These are phyloP conservation scores for Metaphire vulgaris DNA, from an alignment of 1,140 invertebrate genomes.

Conservation along the genomic window DNA sequence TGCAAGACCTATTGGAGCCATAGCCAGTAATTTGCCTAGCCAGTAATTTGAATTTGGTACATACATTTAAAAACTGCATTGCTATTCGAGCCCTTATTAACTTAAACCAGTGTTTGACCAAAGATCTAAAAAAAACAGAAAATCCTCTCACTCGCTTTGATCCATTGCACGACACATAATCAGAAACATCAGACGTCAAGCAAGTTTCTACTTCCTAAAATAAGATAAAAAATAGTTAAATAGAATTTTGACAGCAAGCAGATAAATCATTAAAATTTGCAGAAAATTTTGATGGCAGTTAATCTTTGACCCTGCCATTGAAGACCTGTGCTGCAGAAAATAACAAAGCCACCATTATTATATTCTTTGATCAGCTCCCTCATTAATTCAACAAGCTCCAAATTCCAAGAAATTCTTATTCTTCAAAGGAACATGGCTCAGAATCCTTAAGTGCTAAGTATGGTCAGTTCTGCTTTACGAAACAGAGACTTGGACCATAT, in stretches of 20 bases:
- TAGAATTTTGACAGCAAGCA: not conserved
- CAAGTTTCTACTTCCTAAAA: not conserved
- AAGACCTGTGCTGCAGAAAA: no score
- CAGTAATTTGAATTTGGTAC: not conserved
- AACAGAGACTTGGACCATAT: no score
- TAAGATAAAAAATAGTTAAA: not conserved
- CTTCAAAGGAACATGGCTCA: no score
- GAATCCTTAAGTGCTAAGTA: no score
- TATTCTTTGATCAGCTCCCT: no score
- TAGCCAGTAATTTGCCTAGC: no score
- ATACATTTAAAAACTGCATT: not conserved
- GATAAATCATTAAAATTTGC: not conserved
- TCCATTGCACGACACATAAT: not conserved
- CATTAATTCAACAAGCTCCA: no score
- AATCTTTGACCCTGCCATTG: not conserved
- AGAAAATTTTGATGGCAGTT: not conserved
- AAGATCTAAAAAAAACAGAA: not conserved
- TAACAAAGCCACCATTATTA: no score
- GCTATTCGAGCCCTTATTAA: not conserved
- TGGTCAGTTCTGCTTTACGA: no score
- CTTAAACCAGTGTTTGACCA: not conserved
- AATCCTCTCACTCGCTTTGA: not conserved
- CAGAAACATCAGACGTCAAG: not conserved
- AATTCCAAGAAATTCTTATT: no score
- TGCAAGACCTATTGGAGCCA: no score